These are phyloP conservation scores for Ophion obscuratus DNA, from an alignment of 2,888 invertebrate species.

Conservation along the genomic window DNA sequence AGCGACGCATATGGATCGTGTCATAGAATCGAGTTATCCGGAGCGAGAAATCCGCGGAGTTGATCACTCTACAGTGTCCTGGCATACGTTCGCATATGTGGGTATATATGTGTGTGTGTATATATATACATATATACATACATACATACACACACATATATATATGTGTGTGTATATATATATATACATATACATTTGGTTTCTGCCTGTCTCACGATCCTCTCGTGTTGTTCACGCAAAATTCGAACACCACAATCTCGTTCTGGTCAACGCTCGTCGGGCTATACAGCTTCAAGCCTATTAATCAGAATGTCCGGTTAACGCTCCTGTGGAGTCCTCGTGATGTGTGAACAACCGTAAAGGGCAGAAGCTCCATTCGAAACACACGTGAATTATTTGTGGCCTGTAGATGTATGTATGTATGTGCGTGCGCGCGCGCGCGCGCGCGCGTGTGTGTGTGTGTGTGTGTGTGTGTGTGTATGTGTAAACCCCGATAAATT, in stretches of 20 bases:
- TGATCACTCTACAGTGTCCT: constrained; percentile 14
- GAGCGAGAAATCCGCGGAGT: constrained; percentile 64
- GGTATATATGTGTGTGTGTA: background rate
- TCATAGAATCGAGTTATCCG: constrained; percentile 63
- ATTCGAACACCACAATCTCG: constrained; percentile 24
- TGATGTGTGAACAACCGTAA: constrained; percentile 32
- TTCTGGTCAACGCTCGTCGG: constrained; percentile 46
- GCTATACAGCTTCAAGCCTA: constrained; percentile 47
- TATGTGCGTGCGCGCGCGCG: too few species aligned
- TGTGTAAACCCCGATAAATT: too few species aligned
- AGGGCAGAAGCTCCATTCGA: constrained; percentile 11
- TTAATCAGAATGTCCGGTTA: constrained; percentile 62
- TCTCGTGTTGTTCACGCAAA: constrained; percentile 31
- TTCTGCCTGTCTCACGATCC: constrained; percentile 5
- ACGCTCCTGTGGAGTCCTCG: constrained; percentile 31
- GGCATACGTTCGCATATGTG: constrained; percentile 14
- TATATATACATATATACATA: background rate
- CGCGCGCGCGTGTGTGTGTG: too few species aligned
- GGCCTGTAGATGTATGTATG: too few species aligned
- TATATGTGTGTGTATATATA: background rate
- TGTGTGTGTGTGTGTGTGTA: too few species aligned
- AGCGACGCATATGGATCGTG: constrained; percentile 53
- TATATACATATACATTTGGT: background rate
- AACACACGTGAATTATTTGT: background rate
- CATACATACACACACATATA: background rate